Percentiles rank a stretch among this genome's conserved stretches.
These are phyloP conservation scores for Cyanocitta stelleri DNA, from an alignment of 2,113 vertebrate species.

Conservation along the genomic window DNA sequence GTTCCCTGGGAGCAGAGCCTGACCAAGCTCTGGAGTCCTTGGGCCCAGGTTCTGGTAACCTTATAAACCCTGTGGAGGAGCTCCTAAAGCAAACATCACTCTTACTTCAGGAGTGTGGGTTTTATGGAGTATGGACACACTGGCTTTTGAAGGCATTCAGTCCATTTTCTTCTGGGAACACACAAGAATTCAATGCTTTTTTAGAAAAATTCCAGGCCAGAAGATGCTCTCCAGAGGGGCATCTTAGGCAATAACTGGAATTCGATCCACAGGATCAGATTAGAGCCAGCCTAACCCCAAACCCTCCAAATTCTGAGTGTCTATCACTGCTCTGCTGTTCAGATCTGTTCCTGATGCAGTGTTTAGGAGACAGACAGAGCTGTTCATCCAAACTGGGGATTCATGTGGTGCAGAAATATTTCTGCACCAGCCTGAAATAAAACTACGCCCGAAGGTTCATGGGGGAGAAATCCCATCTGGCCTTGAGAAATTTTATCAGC, in stretches of 20 bases:
- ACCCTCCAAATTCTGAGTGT: background rate
- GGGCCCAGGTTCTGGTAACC: background rate
- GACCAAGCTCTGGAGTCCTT: no score
- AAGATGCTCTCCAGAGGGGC: background rate
- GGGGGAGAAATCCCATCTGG: background rate
- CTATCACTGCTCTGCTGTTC: background rate
- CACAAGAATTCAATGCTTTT: background rate
- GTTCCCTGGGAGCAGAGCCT: background rate
- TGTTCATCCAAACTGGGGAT: background rate
- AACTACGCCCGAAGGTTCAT: rapidly evolving
- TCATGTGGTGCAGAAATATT: background rate
- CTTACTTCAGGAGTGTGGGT: background rate
- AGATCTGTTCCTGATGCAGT: background rate
- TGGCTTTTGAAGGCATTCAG: background rate
- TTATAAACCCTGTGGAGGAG: background rate
- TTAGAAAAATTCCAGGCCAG: background rate
- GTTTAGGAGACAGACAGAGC: background rate
- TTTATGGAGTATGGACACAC: background rate
- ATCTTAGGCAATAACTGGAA: background rate
- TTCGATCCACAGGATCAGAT: background rate
- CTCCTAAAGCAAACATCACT: background rate
- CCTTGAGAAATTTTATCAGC: background rate
- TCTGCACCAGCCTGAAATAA: background rate
- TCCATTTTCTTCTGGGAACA: background rate
- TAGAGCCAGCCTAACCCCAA: background rate